phyloP scores from a whole-genome alignment of 1,140 invertebrate species.

The Camponotus vicinus region DNA sequence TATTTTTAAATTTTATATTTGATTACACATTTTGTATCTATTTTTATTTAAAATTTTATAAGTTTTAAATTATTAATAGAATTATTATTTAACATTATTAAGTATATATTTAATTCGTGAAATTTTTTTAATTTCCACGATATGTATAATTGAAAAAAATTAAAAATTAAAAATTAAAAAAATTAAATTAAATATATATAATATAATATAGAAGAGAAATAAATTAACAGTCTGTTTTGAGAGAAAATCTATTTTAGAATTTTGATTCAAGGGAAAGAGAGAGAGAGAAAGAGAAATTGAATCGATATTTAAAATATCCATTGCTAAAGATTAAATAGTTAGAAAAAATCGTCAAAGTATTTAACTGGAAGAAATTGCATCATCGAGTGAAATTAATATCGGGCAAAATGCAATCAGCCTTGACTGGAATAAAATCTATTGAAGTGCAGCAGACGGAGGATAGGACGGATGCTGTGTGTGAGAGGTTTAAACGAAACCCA shows the following conservation, averaged over 20 bases:
- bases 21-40: background rate
- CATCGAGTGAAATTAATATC: constrained; percentile 45
- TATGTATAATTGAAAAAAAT: background rate
- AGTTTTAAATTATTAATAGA: background rate
- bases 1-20: constrained; percentile 2
- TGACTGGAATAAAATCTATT: constrained; percentile 39
- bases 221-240: background rate
- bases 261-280: background rate
- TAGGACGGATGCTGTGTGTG: background rate
- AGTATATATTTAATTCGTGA: background rate
- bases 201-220: background rate
- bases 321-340: background rate
- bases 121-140: background rate
- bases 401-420: constrained; percentile 36
- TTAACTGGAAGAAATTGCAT: constrained; percentile 4
- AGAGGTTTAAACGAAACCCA: constrained; percentile 50
- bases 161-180: background rate
- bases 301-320: background rate
- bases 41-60: constrained; percentile 6
- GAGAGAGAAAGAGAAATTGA: background rate
- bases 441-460: constrained; percentile 21
- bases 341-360: background rate
- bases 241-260: background rate
- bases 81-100: background rate
- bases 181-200: background rate